A percentile compares a stretch with the other conserved stretches of the same genome.
These are phyloP conservation scores for Pseudolycoriella hygida DNA, from an alignment of 2,888 invertebrate genomes.

Conservation along the genomic window DNA sequence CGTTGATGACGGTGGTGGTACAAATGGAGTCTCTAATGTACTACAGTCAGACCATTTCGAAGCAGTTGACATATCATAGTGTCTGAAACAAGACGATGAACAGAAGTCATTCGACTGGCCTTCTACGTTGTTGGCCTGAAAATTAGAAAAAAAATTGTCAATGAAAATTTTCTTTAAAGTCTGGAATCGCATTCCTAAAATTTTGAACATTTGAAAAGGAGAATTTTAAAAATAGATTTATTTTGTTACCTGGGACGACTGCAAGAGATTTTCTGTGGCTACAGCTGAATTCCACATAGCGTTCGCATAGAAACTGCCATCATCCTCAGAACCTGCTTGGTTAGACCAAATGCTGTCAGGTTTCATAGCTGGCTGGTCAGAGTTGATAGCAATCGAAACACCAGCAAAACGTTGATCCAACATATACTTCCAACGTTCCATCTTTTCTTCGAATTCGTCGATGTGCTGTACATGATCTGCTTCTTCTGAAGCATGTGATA, in stretches of 20 bases:
- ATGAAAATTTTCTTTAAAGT: no score
- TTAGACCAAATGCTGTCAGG: slow-evolving; percentile 33
- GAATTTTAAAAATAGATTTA: no score
- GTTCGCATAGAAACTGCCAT: slow-evolving; percentile 19
- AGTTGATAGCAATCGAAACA: neutral
- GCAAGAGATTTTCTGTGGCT: neutral
- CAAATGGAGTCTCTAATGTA: slow-evolving; percentile 12
- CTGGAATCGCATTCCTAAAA: no score
- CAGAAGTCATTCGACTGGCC: no score
- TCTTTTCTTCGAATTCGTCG: neutral
- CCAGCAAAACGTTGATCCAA: slow-evolving; percentile 18
- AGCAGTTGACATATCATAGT: slow-evolving; percentile 8
- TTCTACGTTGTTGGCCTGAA: no score
- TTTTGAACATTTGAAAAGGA: no score
- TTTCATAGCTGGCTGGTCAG: no score
- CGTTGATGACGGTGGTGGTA: slow-evolving; percentile 8
- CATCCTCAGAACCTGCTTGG: slow-evolving; percentile 17
- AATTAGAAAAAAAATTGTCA: no score
- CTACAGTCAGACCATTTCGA: slow-evolving; percentile 23
- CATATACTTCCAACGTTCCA: slow-evolving; percentile 15
- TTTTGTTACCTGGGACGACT: neutral
- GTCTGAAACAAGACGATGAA: neutral
- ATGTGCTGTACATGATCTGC: neutral
- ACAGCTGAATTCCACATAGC: slow-evolving; percentile 4
- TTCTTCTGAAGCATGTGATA: neutral